Evolutionary conservation across 2,888 invertebrate genomes (phyloP).

Genomic region (Tipula confusa): DNA sequence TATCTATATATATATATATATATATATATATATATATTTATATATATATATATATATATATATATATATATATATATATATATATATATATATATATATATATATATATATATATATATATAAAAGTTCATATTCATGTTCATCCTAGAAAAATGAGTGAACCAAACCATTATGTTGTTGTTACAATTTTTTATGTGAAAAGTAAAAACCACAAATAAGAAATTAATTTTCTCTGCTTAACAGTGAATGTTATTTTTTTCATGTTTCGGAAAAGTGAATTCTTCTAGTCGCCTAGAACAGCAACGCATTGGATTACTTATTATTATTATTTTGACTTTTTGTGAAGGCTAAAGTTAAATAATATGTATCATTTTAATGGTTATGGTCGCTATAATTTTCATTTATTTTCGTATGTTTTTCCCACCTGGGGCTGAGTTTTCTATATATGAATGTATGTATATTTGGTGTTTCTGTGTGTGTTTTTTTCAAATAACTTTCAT

Average conservation of each 20-base stretch:
- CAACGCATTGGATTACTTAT: background rate
- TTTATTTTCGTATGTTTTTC: slow-evolving; percentile 12
- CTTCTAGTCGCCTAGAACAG: background rate
- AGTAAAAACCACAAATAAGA: background rate
- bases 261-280: background rate
- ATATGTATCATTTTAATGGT: slow-evolving; percentile 3
- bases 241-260: background rate
- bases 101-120: too few species aligned
- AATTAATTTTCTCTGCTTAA: background rate
- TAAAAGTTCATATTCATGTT: too few species aligned
- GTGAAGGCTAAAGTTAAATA: slow-evolving; percentile 6
- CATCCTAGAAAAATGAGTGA: background rate
- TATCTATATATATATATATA: too few species aligned
- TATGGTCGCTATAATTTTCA: slow-evolving; percentile 3
- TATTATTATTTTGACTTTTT: background rate
- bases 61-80: too few species aligned
- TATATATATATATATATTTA: too few species aligned
- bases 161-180: background rate
- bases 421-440: background rate
- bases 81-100: too few species aligned
- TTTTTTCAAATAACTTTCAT: slow-evolving; percentile 1
- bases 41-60: too few species aligned
- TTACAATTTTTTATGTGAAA: too few species aligned
- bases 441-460: background rate
- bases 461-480: background rate